Conservation (phyloP, 2,113 vertebrate genomes). For the Hippocampus barbouri region DNA sequence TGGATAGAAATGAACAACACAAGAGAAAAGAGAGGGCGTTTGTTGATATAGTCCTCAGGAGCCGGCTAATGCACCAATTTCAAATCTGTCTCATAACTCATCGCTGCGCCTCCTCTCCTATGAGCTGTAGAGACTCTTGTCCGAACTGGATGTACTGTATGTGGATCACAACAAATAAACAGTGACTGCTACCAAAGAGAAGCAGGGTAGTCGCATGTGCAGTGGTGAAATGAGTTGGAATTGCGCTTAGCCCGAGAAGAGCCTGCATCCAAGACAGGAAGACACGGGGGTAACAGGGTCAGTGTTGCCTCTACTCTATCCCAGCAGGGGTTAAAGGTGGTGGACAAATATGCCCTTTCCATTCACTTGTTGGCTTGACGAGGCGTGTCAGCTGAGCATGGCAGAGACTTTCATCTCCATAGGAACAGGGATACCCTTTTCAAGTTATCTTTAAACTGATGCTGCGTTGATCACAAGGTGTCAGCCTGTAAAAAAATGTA, state of each 20-base stretch:
- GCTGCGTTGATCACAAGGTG: background rate
- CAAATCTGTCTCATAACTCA: conserved; percentile 46
- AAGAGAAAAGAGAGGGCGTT: conserved; percentile 19
- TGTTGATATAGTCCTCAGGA: conserved; percentile 45
- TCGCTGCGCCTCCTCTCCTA: conserved; percentile 38
- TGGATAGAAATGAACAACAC: conserved; percentile 54
- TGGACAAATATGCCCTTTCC: background rate
- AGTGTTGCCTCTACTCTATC: conserved; percentile 4
- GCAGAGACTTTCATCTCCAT: background rate
- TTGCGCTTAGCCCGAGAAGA: conserved; percentile 9
- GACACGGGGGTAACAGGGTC: conserved; percentile 8
- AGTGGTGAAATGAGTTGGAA: conserved; percentile 7
- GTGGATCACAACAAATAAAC: conserved; percentile 47
- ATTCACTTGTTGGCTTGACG: background rate
- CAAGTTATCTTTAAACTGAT: background rate
- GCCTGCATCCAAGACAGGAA: background rate
- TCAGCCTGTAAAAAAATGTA: background rate
- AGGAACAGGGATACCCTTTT: background rate
- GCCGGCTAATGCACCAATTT: conserved; percentile 49
- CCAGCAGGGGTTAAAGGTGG: conserved; percentile 2
- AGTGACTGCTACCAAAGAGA: conserved; percentile 18
- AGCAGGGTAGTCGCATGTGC: conserved; percentile 20
- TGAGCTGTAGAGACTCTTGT: conserved; percentile 35
- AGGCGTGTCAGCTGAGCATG: background rate
- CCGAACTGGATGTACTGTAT: conserved; percentile 32